Base-by-base conservation (phyloP, 2,888 invertebrate species). In the Drosophila aldrichi region DNA sequence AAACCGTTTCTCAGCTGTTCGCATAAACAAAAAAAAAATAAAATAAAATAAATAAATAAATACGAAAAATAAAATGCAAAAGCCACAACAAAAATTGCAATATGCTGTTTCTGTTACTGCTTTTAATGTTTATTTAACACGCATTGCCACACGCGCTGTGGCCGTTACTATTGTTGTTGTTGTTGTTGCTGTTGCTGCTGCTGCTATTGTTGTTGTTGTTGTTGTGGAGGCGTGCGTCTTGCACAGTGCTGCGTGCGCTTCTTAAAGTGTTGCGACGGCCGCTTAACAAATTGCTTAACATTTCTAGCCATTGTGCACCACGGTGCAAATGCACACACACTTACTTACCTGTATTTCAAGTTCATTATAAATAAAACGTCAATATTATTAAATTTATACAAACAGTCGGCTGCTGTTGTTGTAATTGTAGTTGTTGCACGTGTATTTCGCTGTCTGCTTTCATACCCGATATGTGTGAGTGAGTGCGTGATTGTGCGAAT, bases 341-440 rank as follows among this genome's bases (percentile, higher is more conserved):
- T 40, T 54, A 54, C 66, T 40, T 54, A 49, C 49, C 32, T 70
- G 38, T 44, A 61, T 84, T 82, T 85, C 84, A 85, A 85, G 84
- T 85, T 85, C 90, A 85, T 81, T 88, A 88, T 81, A 79, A 88
- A 89, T 67, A 84, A 87, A 85, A 89, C 89, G 89, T 85, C 87
- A 85, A 85, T 89, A 85, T 85, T 84, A 88, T 84, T 89, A 81
- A 89, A 84, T 85, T 81, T 81, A 78, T 84, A 81, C 74, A 84
- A 81, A 76, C 84, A 69, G 54, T 55, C 41, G 43, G 43, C n/a
- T 48, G 32, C 54, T 43, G 25, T 40, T 55, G 41, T 54, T 54
- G 40, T 54, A 54, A 59, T 70, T 65, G 40, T 54, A 54, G 63
- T 70, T 65, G 36, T 63, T 77, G 70, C 67, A 64, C 64, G 59